phyloP scores from a whole-genome alignment of 2,797 vertebrate genomes.

The Vipera ursinii region DNA sequence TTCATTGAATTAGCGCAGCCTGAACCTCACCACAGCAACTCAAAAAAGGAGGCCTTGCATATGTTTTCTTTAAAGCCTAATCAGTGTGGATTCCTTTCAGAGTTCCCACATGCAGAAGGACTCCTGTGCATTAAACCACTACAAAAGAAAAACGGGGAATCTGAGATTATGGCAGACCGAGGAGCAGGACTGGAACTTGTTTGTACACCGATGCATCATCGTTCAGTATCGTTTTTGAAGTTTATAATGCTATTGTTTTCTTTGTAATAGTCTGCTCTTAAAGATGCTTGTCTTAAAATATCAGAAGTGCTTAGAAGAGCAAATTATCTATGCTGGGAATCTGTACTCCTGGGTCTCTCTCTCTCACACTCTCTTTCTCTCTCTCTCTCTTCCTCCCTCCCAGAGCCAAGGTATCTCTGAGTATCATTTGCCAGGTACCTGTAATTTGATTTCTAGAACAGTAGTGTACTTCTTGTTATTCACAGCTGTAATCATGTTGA shows the following conservation, averaged over 20 bases:
- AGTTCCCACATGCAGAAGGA: conserved; percentile 1
- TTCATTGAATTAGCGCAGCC: background rate
- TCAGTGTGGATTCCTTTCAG: conserved; percentile 24
- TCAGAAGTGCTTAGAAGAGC: background rate
- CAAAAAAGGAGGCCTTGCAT: conserved; percentile 2
- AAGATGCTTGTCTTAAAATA: conserved; percentile 10
- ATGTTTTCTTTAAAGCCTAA: conserved; percentile 31
- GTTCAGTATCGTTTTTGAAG: conserved; percentile 26
- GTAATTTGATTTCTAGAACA: conserved; percentile 50
- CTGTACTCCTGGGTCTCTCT: background rate
- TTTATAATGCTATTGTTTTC: conserved; percentile 31
- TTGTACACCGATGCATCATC: conserved; percentile 19
- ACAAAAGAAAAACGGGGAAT: conserved; percentile 29
- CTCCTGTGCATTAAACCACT: conserved; percentile 26
- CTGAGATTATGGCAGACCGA: conserved; percentile 18
- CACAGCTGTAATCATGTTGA: conserved; percentile 53
- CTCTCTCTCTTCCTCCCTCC: background rate
- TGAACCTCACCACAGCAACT: background rate
- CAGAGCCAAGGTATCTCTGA: background rate
- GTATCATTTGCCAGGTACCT: conserved; percentile 23
- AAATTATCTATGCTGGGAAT: background rate
- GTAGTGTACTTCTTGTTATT: conserved; percentile 52
- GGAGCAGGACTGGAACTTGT: conserved; percentile 27
- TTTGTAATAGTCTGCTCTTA: conserved; percentile 16
- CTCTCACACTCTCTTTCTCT: too few relatives aligned